A percentile compares a stretch with the other conserved stretches of the same genome.
Evolutionary conservation across 2,113 vertebrate species (phyloP).

Genomic region (Aleadryas rufinucha): DNA sequence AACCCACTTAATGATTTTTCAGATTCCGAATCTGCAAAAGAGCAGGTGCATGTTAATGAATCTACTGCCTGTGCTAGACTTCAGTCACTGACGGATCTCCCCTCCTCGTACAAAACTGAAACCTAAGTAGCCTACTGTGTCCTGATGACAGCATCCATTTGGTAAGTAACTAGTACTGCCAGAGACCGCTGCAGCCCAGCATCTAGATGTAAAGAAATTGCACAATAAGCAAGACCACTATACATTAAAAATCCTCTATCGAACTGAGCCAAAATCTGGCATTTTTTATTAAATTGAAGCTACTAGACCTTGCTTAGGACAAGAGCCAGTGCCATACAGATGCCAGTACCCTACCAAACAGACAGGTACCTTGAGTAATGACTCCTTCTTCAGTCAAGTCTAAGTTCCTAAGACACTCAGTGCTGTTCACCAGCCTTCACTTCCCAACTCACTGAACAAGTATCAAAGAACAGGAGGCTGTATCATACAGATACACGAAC

Average conservation of each 20-base stretch:
- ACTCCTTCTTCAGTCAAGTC: neutral
- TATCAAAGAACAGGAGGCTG: neutral
- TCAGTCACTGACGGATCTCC: constrained; percentile 61
- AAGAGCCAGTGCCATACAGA: neutral
- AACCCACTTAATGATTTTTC: constrained; percentile 87
- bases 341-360: neutral
- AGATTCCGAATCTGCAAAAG: constrained; percentile 86
- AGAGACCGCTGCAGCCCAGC: neutral
- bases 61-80: constrained; percentile 18
- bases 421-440: neutral
- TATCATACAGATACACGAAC: neutral
- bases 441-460: neutral
- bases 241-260: neutral
- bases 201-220: neutral
- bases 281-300: neutral
- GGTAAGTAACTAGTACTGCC: constrained; percentile 61
- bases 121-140: constrained; percentile 81
- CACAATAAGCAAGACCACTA: neutral
- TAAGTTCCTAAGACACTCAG: neutral
- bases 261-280: neutral
- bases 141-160: constrained; percentile 73
- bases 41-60: constrained; percentile 66
- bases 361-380: neutral
- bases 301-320: neutral
- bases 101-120: constrained; percentile 70